Base-by-base conservation (phyloP, 1,140 invertebrate genomes). In the Euura saliciscinereae region DNA sequence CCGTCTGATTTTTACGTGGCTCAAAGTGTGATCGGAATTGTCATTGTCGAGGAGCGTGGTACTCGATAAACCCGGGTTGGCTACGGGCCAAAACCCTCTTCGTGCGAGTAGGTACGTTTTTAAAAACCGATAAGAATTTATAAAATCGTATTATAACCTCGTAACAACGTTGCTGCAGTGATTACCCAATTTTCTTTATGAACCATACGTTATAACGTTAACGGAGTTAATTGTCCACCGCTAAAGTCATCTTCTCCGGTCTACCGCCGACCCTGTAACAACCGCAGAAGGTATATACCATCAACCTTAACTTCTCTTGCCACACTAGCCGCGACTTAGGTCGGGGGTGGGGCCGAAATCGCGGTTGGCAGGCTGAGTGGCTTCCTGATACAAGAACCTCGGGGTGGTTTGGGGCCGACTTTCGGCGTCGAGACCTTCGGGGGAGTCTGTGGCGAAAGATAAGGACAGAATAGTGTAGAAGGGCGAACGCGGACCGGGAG, bases 391-490 rank as follows among this genome's bases (percentile, higher is more conserved):
- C 77, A 78, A 80, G 81, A 77, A 80, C 77, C 72, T 71, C 74
- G 73, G 71, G 78, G 71, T 73, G 78, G 77, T 84, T 80, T 84
- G 81, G 82, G 80, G 74, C 79, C 81, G 80, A 75, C 72, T 59
- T 59, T 59, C 8, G 51, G 51, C 51, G 51, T 8, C n/a, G 66
- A 70, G 76, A 70, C 71, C 67, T 73, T 75, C 74, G 79, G 76
- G 72, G 80, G 81, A 79, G 80, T 79, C 82, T 86, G 84, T 78
- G 82, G 82, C 82, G 73, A 77, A 73, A 81, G 84, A 85, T 84
- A 86, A 86, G 85, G 79, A 78, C 73, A 72, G 78, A 74, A 71
- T 68, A 67, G 65, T n/a, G 71, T 69, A 67, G 70, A 71, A 59
- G 68, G 69, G 74, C 73, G 77, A 74, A 68, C 72, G 72, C 66